phyloP scores from a whole-genome alignment of 2,113 vertebrate species.

The Malurus cyaneus region DNA sequence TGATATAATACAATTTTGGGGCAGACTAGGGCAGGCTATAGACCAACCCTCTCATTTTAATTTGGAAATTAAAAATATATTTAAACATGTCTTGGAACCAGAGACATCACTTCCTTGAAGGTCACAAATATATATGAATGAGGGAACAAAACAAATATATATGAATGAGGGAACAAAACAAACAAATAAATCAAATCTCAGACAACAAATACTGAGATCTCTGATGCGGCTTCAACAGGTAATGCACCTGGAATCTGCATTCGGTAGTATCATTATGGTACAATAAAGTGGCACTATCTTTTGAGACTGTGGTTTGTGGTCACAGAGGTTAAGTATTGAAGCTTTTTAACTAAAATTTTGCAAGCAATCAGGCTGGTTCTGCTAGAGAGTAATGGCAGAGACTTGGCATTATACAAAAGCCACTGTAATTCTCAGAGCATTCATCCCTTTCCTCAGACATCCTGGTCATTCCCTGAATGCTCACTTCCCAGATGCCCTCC shows the following conservation, averaged over 20 bases:
- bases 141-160: background rate
- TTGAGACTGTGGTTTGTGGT: background rate
- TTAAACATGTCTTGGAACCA: background rate
- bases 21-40: background rate
- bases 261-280: background rate
- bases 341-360: background rate
- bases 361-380: background rate
- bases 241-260: background rate
- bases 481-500: background rate
- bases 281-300: background rate
- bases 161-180: background rate
- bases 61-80: background rate
- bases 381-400: background rate
- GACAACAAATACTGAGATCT: background rate
- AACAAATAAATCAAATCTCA: background rate
- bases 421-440: background rate
- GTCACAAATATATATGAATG: background rate
- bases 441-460: background rate
- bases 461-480: background rate
- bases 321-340: background rate
- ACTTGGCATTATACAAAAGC: background rate
- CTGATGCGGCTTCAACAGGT: background rate
- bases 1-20: background rate
- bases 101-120: background rate
- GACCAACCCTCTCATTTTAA: background rate